Percentiles rank a stretch among this genome's conserved stretches.
These are phyloP conservation scores for Trichechus manatus DNA, from an alignment of 2,113 vertebrate genomes.

Conservation along the genomic window DNA sequence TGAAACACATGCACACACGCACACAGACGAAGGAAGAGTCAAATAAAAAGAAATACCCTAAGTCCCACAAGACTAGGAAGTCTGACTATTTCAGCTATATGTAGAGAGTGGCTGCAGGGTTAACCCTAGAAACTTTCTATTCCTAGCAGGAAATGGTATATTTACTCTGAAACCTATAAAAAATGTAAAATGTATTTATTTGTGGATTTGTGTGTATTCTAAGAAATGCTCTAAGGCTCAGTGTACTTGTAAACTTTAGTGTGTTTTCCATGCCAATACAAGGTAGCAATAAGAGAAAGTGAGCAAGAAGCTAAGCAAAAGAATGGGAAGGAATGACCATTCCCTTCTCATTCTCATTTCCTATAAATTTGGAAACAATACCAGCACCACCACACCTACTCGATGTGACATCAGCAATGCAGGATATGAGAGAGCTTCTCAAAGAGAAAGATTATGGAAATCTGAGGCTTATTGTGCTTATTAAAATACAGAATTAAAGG, in stretches of 20 bases:
- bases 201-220: not conserved
- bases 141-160: not conserved
- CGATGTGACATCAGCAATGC: not conserved
- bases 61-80: not conserved
- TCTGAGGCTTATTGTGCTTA: not conserved
- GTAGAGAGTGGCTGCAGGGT: not conserved
- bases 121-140: not conserved
- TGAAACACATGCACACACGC: not conserved
- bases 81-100: not conserved
- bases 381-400: rapidly evolving
- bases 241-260: not conserved
- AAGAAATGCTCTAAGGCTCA: constrained; percentile 3
- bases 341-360: not conserved
- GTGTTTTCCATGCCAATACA: constrained; percentile 40
- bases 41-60: not conserved
- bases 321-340: not conserved
- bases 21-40: not conserved
- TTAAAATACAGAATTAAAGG: not conserved
- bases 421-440: not conserved
- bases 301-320: not conserved
- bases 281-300: not conserved
- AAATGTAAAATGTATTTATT: not conserved
- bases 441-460: not conserved
- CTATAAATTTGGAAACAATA: not conserved
- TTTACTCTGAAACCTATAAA: not conserved